Percentiles rank a stretch among this genome's conserved stretches.
Conservation (phyloP, 2,797 vertebrate species). For the Aplochiton taeniatus region DNA sequence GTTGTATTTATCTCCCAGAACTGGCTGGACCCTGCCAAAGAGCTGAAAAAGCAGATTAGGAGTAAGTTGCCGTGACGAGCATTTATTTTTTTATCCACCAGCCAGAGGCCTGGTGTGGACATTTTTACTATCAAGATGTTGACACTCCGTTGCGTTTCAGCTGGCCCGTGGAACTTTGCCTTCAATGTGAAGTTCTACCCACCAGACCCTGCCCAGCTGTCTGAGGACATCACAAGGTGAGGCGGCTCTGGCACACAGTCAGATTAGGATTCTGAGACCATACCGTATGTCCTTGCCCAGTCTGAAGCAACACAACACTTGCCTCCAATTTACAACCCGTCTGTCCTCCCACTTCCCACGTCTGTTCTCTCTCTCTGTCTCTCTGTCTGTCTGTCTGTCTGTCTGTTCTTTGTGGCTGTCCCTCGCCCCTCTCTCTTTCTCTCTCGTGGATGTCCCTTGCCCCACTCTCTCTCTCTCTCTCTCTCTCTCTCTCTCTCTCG, state of each 20-base stretch:
- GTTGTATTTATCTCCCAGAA: constrained; percentile 73
- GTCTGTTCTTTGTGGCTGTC: constrained; percentile 1
- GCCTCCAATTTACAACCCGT: no score
- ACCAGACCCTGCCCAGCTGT: constrained; percentile 92
- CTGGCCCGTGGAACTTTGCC: constrained; percentile 92
- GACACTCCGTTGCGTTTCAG: constrained; percentile 65
- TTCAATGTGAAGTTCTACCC: constrained; percentile 99
- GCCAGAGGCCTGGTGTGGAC: background rate
- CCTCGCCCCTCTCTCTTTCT: background rate
- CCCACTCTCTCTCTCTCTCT: background rate
- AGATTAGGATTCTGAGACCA: background rate
- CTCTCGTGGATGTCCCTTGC: background rate
- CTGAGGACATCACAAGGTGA: constrained; percentile 97
- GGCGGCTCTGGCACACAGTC: background rate
- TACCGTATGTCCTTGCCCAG: no score
- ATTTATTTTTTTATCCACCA: background rate
- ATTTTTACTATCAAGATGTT: background rate
- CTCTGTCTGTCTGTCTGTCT: background rate
- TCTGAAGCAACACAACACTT: no score
- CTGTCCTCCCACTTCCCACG: background rate
- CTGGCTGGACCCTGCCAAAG: constrained; percentile 95
- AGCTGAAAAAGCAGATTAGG: constrained; percentile 96
- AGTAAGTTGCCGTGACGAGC: constrained; percentile 77
- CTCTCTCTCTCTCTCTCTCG: background rate
- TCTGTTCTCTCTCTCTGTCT: background rate